phyloP scores from a whole-genome alignment of 2,797 vertebrate genomes.

The Podargus strigoides region DNA sequence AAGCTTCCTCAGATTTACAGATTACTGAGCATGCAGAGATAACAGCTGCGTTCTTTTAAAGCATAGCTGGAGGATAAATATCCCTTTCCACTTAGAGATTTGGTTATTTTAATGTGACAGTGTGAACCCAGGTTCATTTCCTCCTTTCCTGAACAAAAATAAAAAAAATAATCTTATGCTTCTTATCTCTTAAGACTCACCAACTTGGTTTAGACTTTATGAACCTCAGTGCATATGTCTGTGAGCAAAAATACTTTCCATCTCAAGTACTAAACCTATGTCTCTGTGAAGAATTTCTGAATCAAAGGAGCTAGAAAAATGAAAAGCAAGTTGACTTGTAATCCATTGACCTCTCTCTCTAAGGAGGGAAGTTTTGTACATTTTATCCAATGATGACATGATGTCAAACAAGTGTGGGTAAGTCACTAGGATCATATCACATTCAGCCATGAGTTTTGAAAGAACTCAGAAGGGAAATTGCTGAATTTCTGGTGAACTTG shows the following conservation, averaged over 20 bases:
- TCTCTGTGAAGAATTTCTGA: neutral
- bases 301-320: neutral
- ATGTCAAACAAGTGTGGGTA: neutral
- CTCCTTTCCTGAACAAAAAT: neutral
- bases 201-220: neutral
- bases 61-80: neutral
- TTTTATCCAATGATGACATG: neutral
- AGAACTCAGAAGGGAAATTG: neutral
- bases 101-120: constrained; percentile 4
- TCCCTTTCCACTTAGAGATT: constrained; percentile 10
- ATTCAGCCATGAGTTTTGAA: neutral
- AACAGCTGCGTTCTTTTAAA: neutral
- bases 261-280: neutral
- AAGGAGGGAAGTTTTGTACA: neutral
- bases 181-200: neutral
- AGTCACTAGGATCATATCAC: neutral
- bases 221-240: neutral
- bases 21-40: constrained; percentile 21
- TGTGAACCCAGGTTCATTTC: neutral
- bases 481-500: neutral
- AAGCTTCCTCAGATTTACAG: constrained; percentile 11
- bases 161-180: neutral
- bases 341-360: neutral
- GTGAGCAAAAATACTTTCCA: neutral
- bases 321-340: neutral